Percentiles rank a stretch among this genome's conserved stretches.
These are phyloP conservation scores for Oncorhynchus tshawytscha DNA, from an alignment of 2,113 vertebrate species.

Conservation along the genomic window DNA sequence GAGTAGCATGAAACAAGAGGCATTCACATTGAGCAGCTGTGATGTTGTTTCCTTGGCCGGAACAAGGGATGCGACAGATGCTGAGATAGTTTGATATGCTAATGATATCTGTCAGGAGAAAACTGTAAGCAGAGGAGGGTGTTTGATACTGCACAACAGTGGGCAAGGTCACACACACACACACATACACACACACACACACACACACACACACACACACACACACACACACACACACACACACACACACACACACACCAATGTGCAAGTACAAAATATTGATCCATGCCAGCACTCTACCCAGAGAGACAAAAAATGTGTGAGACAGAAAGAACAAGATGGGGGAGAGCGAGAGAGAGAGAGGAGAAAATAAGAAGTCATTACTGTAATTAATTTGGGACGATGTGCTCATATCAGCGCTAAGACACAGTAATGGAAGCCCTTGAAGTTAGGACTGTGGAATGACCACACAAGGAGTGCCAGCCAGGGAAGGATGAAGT, in stretches of 20 bases:
- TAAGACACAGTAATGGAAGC: not conserved
- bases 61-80: conserved; percentile 50
- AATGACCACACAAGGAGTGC: not conserved
- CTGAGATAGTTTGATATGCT: conserved; percentile 51
- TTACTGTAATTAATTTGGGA: too few species aligned
- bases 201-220: not conserved
- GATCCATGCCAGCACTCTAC: not conserved
- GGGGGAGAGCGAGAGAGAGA: not conserved
- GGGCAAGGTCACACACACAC: not conserved
- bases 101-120: conserved; percentile 27
- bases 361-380: too few species aligned
- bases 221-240: not conserved
- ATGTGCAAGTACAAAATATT: not conserved
- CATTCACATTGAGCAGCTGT: conserved; percentile 36
- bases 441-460: not conserved
- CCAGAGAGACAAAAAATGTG: not conserved
- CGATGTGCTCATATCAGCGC: not conserved
- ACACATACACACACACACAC: not conserved
- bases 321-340: not conserved
- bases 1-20: conserved; percentile 35
- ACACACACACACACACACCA: not conserved
- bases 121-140: not conserved
- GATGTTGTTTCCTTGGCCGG: conserved; percentile 42
- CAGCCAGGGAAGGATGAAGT: not conserved
- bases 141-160: not conserved